Conservation (phyloP, 1,140 invertebrate genomes). For the Drosophila lacertosa region DNA sequence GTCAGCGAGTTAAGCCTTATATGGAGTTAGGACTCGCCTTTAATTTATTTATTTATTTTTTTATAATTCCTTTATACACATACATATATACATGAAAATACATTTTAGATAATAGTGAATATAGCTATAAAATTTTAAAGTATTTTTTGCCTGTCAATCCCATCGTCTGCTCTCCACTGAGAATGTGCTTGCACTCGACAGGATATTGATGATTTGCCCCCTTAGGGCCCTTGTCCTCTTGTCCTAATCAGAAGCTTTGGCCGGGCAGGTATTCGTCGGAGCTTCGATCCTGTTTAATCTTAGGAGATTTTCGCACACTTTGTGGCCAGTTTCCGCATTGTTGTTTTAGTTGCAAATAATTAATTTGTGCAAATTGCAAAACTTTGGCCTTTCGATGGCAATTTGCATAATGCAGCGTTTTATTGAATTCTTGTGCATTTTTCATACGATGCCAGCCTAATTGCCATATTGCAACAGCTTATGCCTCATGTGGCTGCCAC, state of each 20-base stretch:
- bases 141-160: background rate
- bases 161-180: constrained; percentile 46
- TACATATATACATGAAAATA: too few species aligned
- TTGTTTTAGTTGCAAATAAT: constrained; percentile 60
- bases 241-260: background rate
- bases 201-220: constrained; percentile 69
- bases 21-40: too few species aligned
- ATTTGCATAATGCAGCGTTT: constrained; percentile 40
- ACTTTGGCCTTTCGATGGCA: constrained; percentile 36
- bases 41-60: too few species aligned
- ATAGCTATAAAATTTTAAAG: too few species aligned
- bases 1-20: too few species aligned
- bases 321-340: constrained; percentile 41
- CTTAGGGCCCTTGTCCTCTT: background rate
- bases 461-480: constrained; percentile 18
- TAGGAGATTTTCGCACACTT: constrained; percentile 77
- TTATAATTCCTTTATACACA: too few species aligned
- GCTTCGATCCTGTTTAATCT: constrained; percentile 66
- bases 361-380: constrained; percentile 64
- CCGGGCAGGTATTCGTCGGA: constrained; percentile 29
- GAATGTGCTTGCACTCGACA: constrained; percentile 58
- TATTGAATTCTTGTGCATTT: constrained; percentile 65
- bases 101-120: too few species aligned
- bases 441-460: constrained; percentile 33
- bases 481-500: constrained; percentile 17